Evolutionary conservation across 2,113 vertebrate species (phyloP), one percentile per base, ranked within the genome.

Genomic region (Rousettus leschenaultii): DNA sequence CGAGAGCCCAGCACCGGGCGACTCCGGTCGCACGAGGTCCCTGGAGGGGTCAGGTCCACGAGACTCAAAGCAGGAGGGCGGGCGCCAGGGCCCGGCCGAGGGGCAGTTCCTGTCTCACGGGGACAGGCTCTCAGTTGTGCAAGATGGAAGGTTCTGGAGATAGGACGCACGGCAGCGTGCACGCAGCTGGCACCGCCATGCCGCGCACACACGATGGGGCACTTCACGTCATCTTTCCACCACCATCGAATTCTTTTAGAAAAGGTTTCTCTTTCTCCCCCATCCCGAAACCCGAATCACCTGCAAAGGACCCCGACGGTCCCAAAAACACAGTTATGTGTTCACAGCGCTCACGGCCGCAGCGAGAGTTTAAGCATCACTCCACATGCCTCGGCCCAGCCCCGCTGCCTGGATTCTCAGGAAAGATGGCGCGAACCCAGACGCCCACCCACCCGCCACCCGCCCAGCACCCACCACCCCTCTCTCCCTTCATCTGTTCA

Each of bases 61-160:
- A 35, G 18, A 63, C 19, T 13, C 75, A 19, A 4, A 40, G 40
- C 3, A 28, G 21, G 35, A 61, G 0, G 8, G 45, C 0, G 3
- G 26, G 5, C 19, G 15, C 28, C 35, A 26, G 24, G 9, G 26
- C 8, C 3, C 6, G 3, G 15, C 48, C 26, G 24, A 12, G 14
- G 15, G 14, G 19, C 35, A 4, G 24, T 70, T 0, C 0, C 0
- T 7, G 10, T 0, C 11, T 40, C 8, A 19, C 0, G 2, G 87
- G n/a, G 12, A 55, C 33, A 45, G 55, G 28, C 59, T 33, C 65
- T 86, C 59, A 1, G 30, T 33, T 28, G 66, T 26, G 24, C 24
- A 24, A 75, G 43, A 38, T 5, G 6, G 3, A 68, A 66, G 0
- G 3, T 43, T 59, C 53, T 51, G 53, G 30, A 65, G n/a, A 16